Evolutionary conservation across 2,888 invertebrate species (phyloP).

Genomic region (Drosophila subsilvestris): DNA sequence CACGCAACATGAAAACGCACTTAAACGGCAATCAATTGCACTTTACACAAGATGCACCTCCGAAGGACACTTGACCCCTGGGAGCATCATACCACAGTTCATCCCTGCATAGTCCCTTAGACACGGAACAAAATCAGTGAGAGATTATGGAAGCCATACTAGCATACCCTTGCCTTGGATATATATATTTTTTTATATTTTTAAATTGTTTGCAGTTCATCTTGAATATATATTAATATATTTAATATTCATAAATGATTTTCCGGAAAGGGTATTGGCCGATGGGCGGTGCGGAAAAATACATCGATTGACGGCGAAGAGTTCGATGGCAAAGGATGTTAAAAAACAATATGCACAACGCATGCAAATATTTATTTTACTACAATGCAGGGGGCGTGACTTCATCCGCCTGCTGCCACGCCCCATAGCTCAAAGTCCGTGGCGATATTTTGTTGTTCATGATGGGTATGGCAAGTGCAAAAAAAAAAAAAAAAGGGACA

Average conservation of each 20-base stretch:
- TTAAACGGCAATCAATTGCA: constrained; percentile 58
- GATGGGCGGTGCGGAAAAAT: too few species aligned
- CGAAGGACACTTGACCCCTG: constrained; percentile 49
- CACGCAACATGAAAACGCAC: constrained; percentile 54
- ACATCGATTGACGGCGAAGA: background rate
- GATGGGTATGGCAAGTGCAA: constrained; percentile 2
- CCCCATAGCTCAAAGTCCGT: constrained; percentile 42
- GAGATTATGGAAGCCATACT: too few species aligned
- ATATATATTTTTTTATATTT: too few species aligned
- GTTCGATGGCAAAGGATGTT: constrained; percentile 4
- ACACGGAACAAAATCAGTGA: too few species aligned
- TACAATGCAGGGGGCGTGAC: constrained; percentile 6
- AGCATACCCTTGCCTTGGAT: too few species aligned
- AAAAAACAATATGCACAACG: constrained; percentile 41
- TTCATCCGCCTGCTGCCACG: constrained; percentile 4
- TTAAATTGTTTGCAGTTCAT: too few species aligned
- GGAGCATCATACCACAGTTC: too few species aligned
- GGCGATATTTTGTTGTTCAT: constrained; percentile 30
- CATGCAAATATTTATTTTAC: constrained; percentile 51
- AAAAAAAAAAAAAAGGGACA: background rate
- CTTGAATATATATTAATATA: too few species aligned
- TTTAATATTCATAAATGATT: too few species aligned
- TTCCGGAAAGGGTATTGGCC: too few species aligned
- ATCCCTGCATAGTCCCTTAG: too few species aligned
- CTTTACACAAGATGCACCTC: constrained; percentile 47